Evolutionary conservation across 2,797 vertebrate species (phyloP).

Genomic region (Nannoperca australis): DNA sequence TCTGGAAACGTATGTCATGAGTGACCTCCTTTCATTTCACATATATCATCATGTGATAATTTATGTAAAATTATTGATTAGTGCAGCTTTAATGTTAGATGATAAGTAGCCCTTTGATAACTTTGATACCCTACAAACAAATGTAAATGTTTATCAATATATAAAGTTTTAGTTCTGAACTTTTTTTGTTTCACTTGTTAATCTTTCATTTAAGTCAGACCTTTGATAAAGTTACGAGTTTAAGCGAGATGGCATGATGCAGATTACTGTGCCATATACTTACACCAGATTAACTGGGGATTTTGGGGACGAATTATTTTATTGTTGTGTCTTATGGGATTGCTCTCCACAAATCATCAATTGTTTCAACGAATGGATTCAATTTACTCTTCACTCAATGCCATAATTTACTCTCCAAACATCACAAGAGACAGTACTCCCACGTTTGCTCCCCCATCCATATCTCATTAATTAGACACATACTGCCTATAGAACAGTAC

Average conservation of each 20-base stretch:
- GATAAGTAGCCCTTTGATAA: neutral
- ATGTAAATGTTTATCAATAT: neutral
- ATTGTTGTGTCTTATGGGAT: slow-evolving; percentile 20
- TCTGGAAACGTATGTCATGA: neutral
- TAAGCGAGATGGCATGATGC: neutral
- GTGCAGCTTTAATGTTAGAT: neutral
- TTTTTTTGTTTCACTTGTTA: neutral
- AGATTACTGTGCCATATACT: slow-evolving; percentile 22
- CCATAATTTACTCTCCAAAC: slow-evolving; percentile 53
- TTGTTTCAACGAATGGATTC: slow-evolving; percentile 64
- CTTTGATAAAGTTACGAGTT: slow-evolving; percentile 9
- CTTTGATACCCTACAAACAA: neutral
- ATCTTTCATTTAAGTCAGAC: slow-evolving; percentile 19
- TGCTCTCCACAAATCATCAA: slow-evolving; percentile 44
- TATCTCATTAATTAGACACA: slow-evolving; percentile 55
- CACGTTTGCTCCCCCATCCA: slow-evolving; percentile 27
- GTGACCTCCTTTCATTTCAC: neutral
- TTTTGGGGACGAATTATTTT: slow-evolving; percentile 32
- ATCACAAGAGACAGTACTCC: slow-evolving; percentile 38
- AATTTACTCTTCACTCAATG: slow-evolving; percentile 51
- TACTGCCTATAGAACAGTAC: slow-evolving; percentile 24
- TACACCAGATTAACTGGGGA: slow-evolving; percentile 37
- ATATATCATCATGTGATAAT: neutral
- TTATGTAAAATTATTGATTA: neutral
- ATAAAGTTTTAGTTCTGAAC: neutral